Conservation (phyloP, 2,113 vertebrate species). For the Hippocampus mohnikei region DNA sequence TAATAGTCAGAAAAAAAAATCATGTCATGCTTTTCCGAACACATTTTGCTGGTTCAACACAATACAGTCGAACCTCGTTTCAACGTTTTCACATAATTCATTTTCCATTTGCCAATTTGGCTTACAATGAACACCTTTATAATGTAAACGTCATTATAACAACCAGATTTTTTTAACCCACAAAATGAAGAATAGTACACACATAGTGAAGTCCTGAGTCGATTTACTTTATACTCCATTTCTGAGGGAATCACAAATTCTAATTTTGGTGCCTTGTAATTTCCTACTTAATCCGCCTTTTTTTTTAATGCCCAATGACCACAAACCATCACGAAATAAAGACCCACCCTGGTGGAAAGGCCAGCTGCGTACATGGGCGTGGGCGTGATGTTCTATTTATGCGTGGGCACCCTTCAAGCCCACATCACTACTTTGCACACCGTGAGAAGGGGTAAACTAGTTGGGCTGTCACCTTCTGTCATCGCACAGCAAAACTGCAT, state of each 20-base stretch:
- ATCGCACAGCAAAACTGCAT: slow-evolving; percentile 38
- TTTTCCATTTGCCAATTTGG: too few relatives aligned
- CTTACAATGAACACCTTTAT: too few relatives aligned
- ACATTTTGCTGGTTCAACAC: too few relatives aligned
- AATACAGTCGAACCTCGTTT: too few relatives aligned
- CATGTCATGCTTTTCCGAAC: too few relatives aligned
- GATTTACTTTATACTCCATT: neutral
- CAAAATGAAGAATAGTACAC: neutral
- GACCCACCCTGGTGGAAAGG: slow-evolving; percentile 9
- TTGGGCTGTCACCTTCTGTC: slow-evolving; percentile 56
- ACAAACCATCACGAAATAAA: slow-evolving; percentile 5
- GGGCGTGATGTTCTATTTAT: slow-evolving; percentile 1
- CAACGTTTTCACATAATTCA: too few relatives aligned
- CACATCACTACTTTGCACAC: neutral
- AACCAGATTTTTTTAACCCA: too few relatives aligned
- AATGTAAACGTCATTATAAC: too few relatives aligned
- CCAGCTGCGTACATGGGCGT: slow-evolving; percentile 3
- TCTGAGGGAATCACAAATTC: neutral
- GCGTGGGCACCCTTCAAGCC: neutral
- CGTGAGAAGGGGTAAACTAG: neutral
- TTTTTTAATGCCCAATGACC: neutral
- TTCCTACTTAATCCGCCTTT: neutral
- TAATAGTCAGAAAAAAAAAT: too few relatives aligned
- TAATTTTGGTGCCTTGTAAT: slow-evolving; percentile 4
- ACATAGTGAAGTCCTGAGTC: neutral